Percentiles rank a stretch among this genome's conserved stretches.
These are phyloP conservation scores for Stenchaetothrips biformis DNA, from an alignment of 2,888 invertebrate genomes.

Conservation along the genomic window DNA sequence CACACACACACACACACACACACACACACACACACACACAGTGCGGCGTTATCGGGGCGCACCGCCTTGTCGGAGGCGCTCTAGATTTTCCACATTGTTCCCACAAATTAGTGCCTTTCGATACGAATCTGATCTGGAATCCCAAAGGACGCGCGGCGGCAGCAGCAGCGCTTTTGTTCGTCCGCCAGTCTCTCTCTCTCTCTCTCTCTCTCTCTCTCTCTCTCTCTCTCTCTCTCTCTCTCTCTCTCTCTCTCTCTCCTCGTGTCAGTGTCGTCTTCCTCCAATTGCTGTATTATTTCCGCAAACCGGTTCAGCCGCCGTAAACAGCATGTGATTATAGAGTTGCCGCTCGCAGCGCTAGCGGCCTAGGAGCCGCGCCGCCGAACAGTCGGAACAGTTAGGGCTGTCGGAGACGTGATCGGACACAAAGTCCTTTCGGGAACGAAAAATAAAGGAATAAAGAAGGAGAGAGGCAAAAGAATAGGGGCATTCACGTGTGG, in stretches of 20 bases:
- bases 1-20: too few species aligned
- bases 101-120: not conserved
- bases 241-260: not conserved
- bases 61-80: not conserved
- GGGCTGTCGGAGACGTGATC: too few species aligned
- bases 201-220: not conserved
- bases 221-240: constrained; percentile 5
- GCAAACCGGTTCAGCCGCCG: constrained; percentile 16
- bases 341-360: constrained; percentile 13
- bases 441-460: too few species aligned
- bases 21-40: too few species aligned
- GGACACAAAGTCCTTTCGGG: too few species aligned
- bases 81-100: not conserved
- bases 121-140: constrained; percentile 19
- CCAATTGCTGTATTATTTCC: constrained; percentile 25
- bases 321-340: constrained; percentile 25
- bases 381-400: not conserved
- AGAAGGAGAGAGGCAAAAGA: too few species aligned
- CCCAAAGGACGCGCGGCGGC: not conserved
- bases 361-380: constrained; percentile 13
- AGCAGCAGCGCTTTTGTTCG: not conserved
- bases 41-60: too few species aligned
- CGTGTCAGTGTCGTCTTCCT: constrained; percentile 11
- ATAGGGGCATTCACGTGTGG: too few species aligned
- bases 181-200: not conserved